Conservation (phyloP, 2,888 invertebrate genomes). For the Oxytorus armatus region DNA sequence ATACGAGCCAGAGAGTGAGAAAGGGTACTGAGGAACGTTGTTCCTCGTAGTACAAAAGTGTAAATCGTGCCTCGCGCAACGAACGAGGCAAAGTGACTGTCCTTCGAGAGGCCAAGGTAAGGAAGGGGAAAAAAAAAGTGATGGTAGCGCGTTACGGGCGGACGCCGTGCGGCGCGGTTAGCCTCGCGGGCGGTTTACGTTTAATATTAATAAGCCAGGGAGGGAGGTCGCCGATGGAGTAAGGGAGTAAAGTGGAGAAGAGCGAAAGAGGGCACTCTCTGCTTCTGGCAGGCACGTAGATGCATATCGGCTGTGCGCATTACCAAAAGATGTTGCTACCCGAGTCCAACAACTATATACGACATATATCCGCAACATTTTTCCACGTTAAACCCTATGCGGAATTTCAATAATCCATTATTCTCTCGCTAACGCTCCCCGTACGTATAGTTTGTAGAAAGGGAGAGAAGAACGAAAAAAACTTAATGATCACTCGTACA, state of each 20-base stretch:
- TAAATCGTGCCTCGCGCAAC: too few relatives aligned
- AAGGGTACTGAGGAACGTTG: too few relatives aligned
- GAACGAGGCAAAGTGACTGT: constrained; percentile 51
- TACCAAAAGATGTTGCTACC: constrained; percentile 78
- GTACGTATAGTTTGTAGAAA: too few relatives aligned
- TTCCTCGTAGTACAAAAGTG: too few relatives aligned
- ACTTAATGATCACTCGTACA: too few relatives aligned
- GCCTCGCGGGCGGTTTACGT: constrained; percentile 61
- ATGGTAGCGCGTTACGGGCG: constrained; percentile 49
- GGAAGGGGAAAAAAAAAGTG: constrained; percentile 31
- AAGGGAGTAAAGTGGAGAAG: background rate
- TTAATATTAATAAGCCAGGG: constrained; percentile 83
- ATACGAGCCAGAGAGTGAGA: too few relatives aligned
- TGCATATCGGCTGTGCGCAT: constrained; percentile 82
- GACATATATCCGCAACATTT: too few relatives aligned
- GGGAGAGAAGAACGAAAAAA: too few relatives aligned
- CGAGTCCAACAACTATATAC: too few relatives aligned
- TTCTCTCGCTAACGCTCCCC: constrained; percentile 16
- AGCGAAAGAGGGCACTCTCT: constrained; percentile 66
- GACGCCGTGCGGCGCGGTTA: constrained; percentile 64
- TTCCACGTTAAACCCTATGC: constrained; percentile 55
- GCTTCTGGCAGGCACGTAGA: constrained; percentile 83
- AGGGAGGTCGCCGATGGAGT: constrained; percentile 2
- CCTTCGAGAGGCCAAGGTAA: constrained; percentile 38
- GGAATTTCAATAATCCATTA: constrained; percentile 65